A percentile compares a stretch with the other conserved stretches of the same genome.
Conservation (phyloP, 1,140 invertebrate species). For the Drosophila cardini region DNA sequence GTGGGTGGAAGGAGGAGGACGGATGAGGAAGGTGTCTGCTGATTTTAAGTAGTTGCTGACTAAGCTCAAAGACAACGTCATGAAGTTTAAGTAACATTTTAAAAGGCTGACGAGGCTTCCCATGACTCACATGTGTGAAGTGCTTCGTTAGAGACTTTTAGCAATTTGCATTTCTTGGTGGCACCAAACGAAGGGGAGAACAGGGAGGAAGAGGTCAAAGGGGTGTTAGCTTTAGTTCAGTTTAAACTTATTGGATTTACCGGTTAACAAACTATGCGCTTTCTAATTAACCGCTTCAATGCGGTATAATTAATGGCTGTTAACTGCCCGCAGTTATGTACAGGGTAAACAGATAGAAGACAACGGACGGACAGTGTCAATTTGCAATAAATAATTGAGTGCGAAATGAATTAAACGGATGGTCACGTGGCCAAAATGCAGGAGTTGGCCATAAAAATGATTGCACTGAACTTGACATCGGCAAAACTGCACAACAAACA, state of each 20-base stretch:
- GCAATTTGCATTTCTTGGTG: conserved; percentile 60
- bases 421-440: conserved; percentile 1
- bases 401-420: conserved; percentile 19
- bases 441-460: conserved; percentile 47
- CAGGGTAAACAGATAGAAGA: conserved; percentile 11
- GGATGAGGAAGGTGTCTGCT: no score
- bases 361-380: not conserved
- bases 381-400: conserved; percentile 40
- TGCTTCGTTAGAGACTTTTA: conserved; percentile 15
- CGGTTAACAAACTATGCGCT: conserved; percentile 73
- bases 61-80: conserved; percentile 59
- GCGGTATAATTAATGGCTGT: conserved; percentile 48
- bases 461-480: conserved; percentile 55
- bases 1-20: not conserved
- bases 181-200: not conserved
- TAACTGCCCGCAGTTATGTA: conserved; percentile 40
- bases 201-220: not conserved
- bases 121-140: conserved; percentile 68
- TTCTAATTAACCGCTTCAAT: conserved; percentile 63
- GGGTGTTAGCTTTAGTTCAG: not conserved
- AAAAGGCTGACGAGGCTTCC: conserved; percentile 24
- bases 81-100: conserved; percentile 74
- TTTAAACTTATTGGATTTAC: conserved; percentile 75
- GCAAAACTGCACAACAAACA: conserved; percentile 4
- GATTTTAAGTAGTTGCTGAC: conserved; percentile 55